A percentile compares a stretch with the other conserved stretches of the same genome.
Conservation (phyloP, 1,140 invertebrate species). For the Hypothenemus hampei region DNA sequence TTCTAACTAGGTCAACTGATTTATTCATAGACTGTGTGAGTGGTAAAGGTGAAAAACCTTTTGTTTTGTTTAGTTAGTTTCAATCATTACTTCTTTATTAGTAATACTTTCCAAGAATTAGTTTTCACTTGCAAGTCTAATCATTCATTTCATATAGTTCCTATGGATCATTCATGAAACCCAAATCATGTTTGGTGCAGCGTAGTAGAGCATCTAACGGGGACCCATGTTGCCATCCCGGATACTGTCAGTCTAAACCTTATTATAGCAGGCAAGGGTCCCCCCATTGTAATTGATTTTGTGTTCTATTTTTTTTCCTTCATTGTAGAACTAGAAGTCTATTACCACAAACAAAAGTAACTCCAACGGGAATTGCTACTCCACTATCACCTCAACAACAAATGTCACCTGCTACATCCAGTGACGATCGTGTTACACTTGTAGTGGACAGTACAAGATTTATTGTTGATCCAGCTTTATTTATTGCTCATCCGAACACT, state of each 20-base stretch:
- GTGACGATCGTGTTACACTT: constrained; percentile 78
- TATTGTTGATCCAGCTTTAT: constrained; percentile 85
- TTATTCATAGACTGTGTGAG: too few species aligned
- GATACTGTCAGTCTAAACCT: constrained; percentile 49
- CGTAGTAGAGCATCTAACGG: constrained; percentile 50
- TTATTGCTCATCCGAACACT: constrained; percentile 87
- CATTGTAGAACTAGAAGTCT: constrained; percentile 16
- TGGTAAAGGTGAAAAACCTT: too few species aligned
- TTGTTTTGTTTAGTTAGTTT: background rate
- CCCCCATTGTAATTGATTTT: background rate
- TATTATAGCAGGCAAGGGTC: constrained; percentile 51
- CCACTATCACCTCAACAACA: constrained; percentile 34
- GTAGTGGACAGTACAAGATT: constrained; percentile 91
- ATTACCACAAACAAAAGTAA: background rate
- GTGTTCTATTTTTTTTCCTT: background rate
- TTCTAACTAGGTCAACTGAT: background rate
- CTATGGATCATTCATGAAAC: constrained; percentile 63
- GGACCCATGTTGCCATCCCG: constrained; percentile 51
- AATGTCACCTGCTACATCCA: constrained; percentile 34
- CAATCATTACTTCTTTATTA: background rate
- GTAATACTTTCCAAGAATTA: background rate
- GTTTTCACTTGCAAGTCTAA: background rate
- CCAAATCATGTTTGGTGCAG: constrained; percentile 72
- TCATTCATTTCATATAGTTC: constrained; percentile 42
- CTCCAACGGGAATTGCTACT: constrained; percentile 3